Percentiles rank a stretch among this genome's conserved stretches.
Conservation (phyloP, 2,888 invertebrate genomes). For the Bibio marci region DNA sequence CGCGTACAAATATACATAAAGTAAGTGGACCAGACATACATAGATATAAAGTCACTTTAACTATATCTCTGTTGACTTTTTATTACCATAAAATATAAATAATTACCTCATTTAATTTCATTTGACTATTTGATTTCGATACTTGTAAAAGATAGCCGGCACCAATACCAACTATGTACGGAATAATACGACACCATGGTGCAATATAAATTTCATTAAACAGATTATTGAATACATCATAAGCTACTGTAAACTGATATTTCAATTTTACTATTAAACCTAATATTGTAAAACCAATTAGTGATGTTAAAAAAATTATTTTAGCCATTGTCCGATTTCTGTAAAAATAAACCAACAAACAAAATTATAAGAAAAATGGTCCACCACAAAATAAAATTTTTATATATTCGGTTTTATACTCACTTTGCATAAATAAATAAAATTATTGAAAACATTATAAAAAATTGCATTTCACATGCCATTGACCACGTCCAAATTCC, state of each 20-base stretch:
- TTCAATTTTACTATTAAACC: background rate
- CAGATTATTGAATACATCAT: slow-evolving; percentile 24
- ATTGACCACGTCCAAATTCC: slow-evolving; percentile 31
- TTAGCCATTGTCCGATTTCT: too few species aligned
- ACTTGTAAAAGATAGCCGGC: slow-evolving; percentile 30
- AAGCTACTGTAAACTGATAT: slow-evolving; percentile 10
- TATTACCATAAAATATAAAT: too few species aligned
- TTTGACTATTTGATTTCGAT: slow-evolving; percentile 15
- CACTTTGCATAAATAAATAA: slow-evolving; percentile 26
- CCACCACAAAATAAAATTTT: too few species aligned
- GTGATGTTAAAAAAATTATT: too few species aligned
- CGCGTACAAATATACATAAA: too few species aligned
- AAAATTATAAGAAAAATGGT: too few species aligned
- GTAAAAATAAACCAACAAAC: too few species aligned
- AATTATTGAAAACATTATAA: slow-evolving; percentile 20
- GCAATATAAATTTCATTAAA: slow-evolving; percentile 32
- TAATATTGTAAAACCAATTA: background rate
- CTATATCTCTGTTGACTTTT: too few species aligned
- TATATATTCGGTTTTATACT: too few species aligned
- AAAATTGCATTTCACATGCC: slow-evolving; percentile 31
- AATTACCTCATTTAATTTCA: background rate
- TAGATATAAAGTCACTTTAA: too few species aligned
- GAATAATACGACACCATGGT: slow-evolving; percentile 33
- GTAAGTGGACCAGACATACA: too few species aligned
- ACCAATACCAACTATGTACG: slow-evolving; percentile 31